Evolutionary conservation across 2,797 vertebrate genomes (phyloP).

Genomic region (Chrosomus eos): DNA sequence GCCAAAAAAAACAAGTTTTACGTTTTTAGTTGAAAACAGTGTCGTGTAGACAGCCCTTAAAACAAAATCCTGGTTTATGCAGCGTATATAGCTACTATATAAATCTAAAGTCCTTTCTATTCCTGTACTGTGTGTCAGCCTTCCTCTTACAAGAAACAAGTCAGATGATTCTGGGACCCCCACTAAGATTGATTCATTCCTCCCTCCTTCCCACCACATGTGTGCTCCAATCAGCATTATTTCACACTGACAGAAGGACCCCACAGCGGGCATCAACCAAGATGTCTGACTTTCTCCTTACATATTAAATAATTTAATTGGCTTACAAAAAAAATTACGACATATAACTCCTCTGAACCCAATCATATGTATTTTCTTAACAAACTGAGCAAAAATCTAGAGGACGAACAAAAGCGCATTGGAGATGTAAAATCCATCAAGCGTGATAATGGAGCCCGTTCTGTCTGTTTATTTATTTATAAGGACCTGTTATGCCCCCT

Average conservation of each 20-base stretch:
- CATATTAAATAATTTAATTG: slow-evolving; percentile 62
- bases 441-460: slow-evolving; percentile 58
- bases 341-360: slow-evolving; percentile 30
- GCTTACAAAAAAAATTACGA: slow-evolving; percentile 30
- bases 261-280: slow-evolving; percentile 72
- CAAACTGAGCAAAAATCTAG: neutral
- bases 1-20: too few relatives aligned
- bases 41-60: neutral
- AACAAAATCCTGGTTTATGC: neutral
- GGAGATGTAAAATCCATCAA: slow-evolving; percentile 50
- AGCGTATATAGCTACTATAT: neutral
- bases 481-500: slow-evolving; percentile 66
- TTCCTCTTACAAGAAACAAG: slow-evolving; percentile 65
- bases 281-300: slow-evolving; percentile 57
- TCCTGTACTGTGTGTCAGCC: slow-evolving; percentile 31
- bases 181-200: slow-evolving; percentile 78
- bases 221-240: slow-evolving; percentile 79
- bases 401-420: slow-evolving; percentile 9
- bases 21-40: too few relatives aligned
- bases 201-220: slow-evolving; percentile 74
- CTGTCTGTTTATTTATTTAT: slow-evolving; percentile 63
- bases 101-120: slow-evolving; percentile 35
- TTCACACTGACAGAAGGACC: slow-evolving; percentile 82
- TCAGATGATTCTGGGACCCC: slow-evolving; percentile 77
- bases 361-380: slow-evolving; percentile 11